A percentile compares a stretch with the other conserved stretches of the same genome.
Conservation (phyloP, 2,113 vertebrate genomes). For the Eulacestoma nigropectus region DNA sequence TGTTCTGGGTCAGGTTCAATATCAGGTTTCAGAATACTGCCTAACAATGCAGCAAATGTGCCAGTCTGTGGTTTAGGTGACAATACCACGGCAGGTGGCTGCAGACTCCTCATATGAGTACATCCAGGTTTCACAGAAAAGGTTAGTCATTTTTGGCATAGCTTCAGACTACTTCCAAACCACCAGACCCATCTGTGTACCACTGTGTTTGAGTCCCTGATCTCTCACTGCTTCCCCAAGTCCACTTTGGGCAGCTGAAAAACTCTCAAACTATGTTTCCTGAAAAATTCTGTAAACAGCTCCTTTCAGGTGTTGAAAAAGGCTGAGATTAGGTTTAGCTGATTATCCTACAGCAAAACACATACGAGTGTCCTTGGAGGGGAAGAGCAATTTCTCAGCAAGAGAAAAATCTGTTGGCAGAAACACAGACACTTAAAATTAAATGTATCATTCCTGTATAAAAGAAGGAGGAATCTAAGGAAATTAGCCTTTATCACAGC, state of each 20-base stretch:
- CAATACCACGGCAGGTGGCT: background rate
- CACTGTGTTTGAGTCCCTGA: background rate
- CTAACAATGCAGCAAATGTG: background rate
- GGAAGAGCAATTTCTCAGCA: background rate
- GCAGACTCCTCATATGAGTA: background rate
- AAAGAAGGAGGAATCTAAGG: background rate
- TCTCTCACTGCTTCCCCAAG: background rate
- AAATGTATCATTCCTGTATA: background rate
- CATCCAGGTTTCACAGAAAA: background rate
- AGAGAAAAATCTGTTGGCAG: background rate
- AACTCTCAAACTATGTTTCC: background rate
- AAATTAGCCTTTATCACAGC: background rate
- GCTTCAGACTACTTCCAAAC: background rate
- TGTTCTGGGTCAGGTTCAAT: background rate
- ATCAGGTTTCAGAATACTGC: background rate
- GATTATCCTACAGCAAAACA: background rate
- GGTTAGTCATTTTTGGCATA: background rate
- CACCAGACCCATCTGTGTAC: background rate
- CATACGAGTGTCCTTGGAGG: background rate
- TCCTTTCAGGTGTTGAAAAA: background rate
- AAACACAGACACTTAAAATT: background rate
- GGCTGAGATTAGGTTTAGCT: background rate
- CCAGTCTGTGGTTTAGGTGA: background rate
- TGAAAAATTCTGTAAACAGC: background rate
- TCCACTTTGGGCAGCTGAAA: conserved; percentile 1